These are phyloP conservation scores for Oasisia sp. DNA, from an alignment of 2,888 invertebrate genomes.

Conservation along the genomic window DNA sequence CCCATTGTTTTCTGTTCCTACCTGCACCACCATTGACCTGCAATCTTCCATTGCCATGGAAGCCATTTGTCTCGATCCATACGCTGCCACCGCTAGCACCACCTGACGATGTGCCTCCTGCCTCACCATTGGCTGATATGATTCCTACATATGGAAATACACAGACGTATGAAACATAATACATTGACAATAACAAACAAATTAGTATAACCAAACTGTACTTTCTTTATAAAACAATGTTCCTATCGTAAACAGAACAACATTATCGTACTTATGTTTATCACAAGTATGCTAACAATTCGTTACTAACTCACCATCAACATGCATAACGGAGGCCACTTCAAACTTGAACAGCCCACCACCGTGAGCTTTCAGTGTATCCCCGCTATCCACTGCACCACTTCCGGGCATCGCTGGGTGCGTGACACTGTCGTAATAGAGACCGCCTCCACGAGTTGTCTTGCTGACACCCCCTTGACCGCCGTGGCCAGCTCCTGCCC, in stretches of 20 bases:
- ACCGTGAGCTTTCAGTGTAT: neutral
- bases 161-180: too few relatives aligned
- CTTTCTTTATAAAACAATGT: too few relatives aligned
- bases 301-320: slow-evolving; percentile 42
- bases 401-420: slow-evolving; percentile 46
- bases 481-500: neutral
- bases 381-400: neutral
- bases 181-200: too few relatives aligned
- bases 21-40: slow-evolving; percentile 50
- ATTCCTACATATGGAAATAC: too few relatives aligned
- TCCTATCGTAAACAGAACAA: too few relatives aligned
- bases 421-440: slow-evolving; percentile 44
- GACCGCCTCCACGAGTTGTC: slow-evolving; percentile 38
- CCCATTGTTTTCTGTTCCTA: slow-evolving; percentile 27
- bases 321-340: slow-evolving; percentile 35
- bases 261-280: too few relatives aligned
- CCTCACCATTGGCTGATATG: too few relatives aligned
- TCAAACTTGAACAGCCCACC: slow-evolving; percentile 48
- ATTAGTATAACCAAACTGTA: too few relatives aligned
- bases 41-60: slow-evolving; percentile 49
- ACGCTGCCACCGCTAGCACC: slow-evolving; percentile 56
- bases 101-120: slow-evolving; percentile 39
- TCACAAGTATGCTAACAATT: neutral
- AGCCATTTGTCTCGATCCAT: slow-evolving; percentile 37
- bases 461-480: slow-evolving; percentile 6